These are phyloP conservation scores for Cyaniris semiargus DNA, from an alignment of 2,888 invertebrate species.

Conservation along the genomic window DNA sequence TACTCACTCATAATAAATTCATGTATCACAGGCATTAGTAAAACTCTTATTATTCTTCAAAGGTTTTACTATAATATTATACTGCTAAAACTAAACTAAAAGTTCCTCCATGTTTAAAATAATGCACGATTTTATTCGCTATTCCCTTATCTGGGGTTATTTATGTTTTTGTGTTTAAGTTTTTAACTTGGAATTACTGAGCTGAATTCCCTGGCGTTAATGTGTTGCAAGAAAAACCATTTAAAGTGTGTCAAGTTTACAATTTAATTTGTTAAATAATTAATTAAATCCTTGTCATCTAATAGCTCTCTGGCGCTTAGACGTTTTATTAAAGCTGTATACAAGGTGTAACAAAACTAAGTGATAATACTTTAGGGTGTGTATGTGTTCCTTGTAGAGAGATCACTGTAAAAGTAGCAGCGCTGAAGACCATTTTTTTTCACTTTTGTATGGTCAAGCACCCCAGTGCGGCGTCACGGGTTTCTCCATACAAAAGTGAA, in stretches of 20 bases:
- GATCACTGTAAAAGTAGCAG: too few species aligned
- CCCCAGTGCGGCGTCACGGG: too few species aligned
- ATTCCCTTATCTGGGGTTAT: constrained; percentile 16
- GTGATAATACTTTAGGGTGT: too few species aligned
- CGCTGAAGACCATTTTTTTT: too few species aligned
- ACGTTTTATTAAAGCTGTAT: background rate
- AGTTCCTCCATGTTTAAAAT: background rate
- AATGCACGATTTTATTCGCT: constrained; percentile 13
- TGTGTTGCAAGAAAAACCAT: constrained; percentile 5
- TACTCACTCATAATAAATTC: too few species aligned
- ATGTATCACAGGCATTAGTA: too few species aligned
- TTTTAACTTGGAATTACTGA: constrained; percentile 25
- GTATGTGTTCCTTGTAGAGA: too few species aligned
- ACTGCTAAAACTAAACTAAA: background rate
- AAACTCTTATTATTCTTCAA: too few species aligned
- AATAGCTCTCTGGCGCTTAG: background rate
- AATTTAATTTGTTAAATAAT: constrained; percentile 9
- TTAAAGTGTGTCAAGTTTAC: background rate
- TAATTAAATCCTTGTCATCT: background rate
- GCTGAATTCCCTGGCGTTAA: background rate
- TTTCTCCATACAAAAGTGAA: too few species aligned
- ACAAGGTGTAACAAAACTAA: too few species aligned
- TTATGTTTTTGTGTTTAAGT: constrained; percentile 24
- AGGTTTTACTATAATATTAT: too few species aligned
- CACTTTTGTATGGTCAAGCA: too few species aligned